Conservation (phyloP, 2,888 invertebrate species). For the Volucella bombylans region DNA sequence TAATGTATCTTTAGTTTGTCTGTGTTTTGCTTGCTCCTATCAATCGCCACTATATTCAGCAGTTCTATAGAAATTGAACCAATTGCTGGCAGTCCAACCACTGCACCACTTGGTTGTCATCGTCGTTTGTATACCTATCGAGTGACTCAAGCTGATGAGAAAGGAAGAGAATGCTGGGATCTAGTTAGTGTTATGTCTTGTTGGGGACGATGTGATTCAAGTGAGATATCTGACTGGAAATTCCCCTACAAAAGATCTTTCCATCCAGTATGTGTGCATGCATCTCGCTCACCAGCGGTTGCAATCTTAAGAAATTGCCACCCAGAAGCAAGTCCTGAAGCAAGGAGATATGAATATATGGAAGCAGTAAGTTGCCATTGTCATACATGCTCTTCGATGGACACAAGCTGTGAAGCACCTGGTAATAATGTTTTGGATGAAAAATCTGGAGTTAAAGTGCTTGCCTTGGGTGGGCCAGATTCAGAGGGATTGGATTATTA, state of each 20-base stretch:
- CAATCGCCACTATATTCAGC: slow-evolving; percentile 29
- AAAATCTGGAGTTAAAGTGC: slow-evolving; percentile 78
- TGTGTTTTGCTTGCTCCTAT: slow-evolving; percentile 29
- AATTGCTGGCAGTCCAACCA: slow-evolving; percentile 79
- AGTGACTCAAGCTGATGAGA: slow-evolving; percentile 84
- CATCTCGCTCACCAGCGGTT: slow-evolving; percentile 86
- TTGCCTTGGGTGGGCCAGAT: slow-evolving; percentile 79
- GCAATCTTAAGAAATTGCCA: slow-evolving; percentile 89
- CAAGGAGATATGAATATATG: slow-evolving; percentile 89
- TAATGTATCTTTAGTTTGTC: slow-evolving; percentile 35
- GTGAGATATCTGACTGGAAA: slow-evolving; percentile 94
- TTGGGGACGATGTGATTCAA: slow-evolving; percentile 92
- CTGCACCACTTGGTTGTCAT: slow-evolving; percentile 86
- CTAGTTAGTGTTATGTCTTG: slow-evolving; percentile 89
- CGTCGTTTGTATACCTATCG: slow-evolving; percentile 86
- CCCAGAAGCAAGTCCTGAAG: slow-evolving; percentile 86
- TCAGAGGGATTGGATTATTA: slow-evolving; percentile 80
- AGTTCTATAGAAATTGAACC: slow-evolving; percentile 78
- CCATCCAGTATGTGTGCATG: slow-evolving; percentile 93
- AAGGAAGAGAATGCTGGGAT: slow-evolving; percentile 89
- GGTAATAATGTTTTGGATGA: slow-evolving; percentile 79
- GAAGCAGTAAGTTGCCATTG: slow-evolving; percentile 91
- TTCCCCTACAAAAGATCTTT: slow-evolving; percentile 93
- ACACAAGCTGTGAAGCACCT: slow-evolving; percentile 88
- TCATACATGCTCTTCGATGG: slow-evolving; percentile 86